phyloP scores from a whole-genome alignment of 2,888 invertebrate species.

The Nomada fucata region DNA sequence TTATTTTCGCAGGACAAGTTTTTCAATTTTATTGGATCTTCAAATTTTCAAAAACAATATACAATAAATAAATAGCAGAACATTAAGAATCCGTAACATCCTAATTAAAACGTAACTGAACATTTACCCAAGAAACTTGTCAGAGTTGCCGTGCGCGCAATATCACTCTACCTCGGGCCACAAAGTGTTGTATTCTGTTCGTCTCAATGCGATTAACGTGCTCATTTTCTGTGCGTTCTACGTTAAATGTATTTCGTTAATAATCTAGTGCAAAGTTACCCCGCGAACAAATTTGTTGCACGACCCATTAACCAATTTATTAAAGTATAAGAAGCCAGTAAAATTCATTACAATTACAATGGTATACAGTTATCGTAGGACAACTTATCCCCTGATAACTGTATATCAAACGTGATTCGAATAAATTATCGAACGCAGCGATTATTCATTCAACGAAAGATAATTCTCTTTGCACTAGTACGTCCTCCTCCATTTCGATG shows the following conservation, averaged over 20 bases:
- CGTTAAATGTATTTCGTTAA: not conserved
- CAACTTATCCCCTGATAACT: not conserved
- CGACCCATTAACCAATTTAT: not conserved
- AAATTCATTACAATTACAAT: not conserved
- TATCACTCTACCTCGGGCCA: no score
- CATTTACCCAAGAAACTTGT: no score
- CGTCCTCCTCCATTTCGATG: no score
- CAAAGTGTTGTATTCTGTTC: no score
- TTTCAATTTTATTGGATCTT: no score
- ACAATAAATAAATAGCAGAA: no score
- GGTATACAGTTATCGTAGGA: not conserved
- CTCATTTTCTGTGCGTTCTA: not conserved
- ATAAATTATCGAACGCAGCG: not conserved
- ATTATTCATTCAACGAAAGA: not conserved
- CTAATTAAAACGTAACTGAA: no score
- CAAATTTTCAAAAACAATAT: no score
- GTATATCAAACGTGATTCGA: constrained; percentile 1
- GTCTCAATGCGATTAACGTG: not conserved
- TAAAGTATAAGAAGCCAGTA: not conserved
- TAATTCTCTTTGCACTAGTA: not conserved
- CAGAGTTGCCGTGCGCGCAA: no score
- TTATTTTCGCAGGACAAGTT: no score
- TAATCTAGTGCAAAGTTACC: not conserved
- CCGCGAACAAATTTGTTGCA: not conserved
- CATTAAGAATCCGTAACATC: no score